Evolutionary conservation across 2,113 vertebrate genomes (phyloP), one percentile per base, ranked within the genome.

Genomic region (Chionomys nivalis): DNA sequence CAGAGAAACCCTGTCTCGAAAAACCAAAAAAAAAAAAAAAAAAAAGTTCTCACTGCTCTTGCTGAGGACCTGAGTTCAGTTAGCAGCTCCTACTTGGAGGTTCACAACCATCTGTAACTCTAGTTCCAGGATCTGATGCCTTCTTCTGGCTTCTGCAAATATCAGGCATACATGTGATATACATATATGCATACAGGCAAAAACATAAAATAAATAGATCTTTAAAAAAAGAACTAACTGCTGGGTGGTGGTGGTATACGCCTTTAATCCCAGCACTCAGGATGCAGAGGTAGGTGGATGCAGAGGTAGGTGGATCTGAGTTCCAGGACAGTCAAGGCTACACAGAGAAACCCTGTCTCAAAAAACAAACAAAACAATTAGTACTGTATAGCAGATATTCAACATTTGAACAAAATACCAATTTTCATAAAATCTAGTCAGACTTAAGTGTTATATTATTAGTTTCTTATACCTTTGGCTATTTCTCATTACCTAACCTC

Each of bases 341-440:
- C 26, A 66, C 3, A 66, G 28, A 66, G 28, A 66, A 66, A 66
- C 28, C 65, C 28, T 66, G 12, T 31, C 65, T 66, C 65, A 31
- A 66, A 66, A 66, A 66, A 31, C 23, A 65, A 65, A 33, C 39
- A 39, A 73, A 73, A 8, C 14, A 73, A 73, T n/a, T 39, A 73
- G 19, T n/a, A 73, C 79, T 28, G 82, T 49, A 90, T 17, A 73
- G 33, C 21, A 89, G 76, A 73, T 63, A 83, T 1, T 83, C 47
- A 94, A 78, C 82, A 86, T 66, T 89, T 79, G 7, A 94, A 94
- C 33, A 95, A 93, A 92, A 83, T 70, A 96, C 6, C 86, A 78
- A 78, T 76, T 95, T 89, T 77, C 31, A 96, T 66, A 89, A 70
- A 93, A 86, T 70, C 28, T 70, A 42, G 33, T 87, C n/a, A 81